Base-by-base conservation (phyloP, 2,113 vertebrate species). In the Eclectus roratus region DNA sequence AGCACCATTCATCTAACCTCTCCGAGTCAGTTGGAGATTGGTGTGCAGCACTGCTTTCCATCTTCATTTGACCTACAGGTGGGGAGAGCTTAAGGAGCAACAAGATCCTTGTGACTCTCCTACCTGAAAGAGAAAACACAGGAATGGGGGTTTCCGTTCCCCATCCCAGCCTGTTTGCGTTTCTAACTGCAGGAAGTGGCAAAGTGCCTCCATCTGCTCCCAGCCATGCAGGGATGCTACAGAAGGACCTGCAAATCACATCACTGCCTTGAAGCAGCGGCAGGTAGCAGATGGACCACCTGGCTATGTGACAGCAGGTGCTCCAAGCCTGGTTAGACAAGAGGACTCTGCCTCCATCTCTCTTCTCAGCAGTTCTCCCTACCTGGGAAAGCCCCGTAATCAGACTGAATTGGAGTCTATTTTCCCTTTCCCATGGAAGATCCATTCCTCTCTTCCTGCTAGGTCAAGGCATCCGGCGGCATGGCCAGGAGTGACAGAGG, bases 271-370 rank as follows among this genome's bases (percentile, higher is more conserved):
- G 64, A 65, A 91, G 93, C 92, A 95, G 88, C 6, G 2, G 80
- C 91, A 77, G 89, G 83, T 79, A 92, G 55, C 96, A 97, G 92
- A 92, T 95, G 96, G 96, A 88, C 93, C 92, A 91, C 95, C 95
- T 92, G 91, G 77, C 85, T 93, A 5, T 10, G 70, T 81, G 83
- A 88, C 93, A 95, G 96, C 91, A 94, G 93, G 85, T 87, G 46
- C 92, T 95, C 86, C 85, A 91, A 90, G 83, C 83, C 93, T 96
- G 72, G 52, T 91, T 93, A 93, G 91, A 76, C 95, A 86, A 33
- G 76, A 81, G 87, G 76, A 24, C 88, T 88, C 82, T 84, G 77
- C 69, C 80, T 79, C 44, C 83, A 69, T 35, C 77, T 71, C 90
- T 81, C 61, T 80, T 60, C 85, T 56, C 82, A 60, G 88, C 46